Evolutionary conservation across 2,797 vertebrate genomes (phyloP).

Genomic region (Huso huso): DNA sequence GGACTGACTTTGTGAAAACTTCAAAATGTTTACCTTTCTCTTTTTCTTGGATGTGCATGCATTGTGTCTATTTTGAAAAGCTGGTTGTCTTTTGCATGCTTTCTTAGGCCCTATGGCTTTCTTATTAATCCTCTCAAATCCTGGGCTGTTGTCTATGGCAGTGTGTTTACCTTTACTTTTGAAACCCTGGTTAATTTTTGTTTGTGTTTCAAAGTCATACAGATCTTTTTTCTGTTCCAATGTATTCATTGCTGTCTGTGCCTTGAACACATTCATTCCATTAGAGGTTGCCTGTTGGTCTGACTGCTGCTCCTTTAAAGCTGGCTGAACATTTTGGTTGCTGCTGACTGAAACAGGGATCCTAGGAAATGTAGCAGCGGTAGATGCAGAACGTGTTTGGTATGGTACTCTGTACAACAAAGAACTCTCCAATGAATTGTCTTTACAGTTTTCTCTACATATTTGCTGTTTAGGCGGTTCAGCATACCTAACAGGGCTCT

Average conservation of each 20-base stretch:
- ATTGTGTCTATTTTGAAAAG: conserved; percentile 24
- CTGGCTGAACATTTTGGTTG: not conserved
- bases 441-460: conserved; percentile 17
- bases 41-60: conserved; percentile 15
- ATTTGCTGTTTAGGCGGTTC: not conserved
- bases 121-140: conserved; percentile 1
- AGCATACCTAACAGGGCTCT: not conserved
- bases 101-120: not conserved
- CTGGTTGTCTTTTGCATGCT: conserved; percentile 23
- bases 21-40: not conserved
- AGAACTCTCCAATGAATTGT: not conserved
- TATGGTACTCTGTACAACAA: not conserved
- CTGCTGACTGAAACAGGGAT: not conserved
- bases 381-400: not conserved
- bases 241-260: conserved; percentile 18
- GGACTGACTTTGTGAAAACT: not conserved
- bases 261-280: conserved; percentile 27
- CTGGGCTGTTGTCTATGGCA: not conserved
- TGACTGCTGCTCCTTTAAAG: conserved; percentile 9
- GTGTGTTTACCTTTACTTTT: conserved; percentile 10
- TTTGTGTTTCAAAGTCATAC: conserved; percentile 6
- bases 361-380: not conserved
- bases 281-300: conserved; percentile 19
- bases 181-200: not conserved
- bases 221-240: conserved; percentile 13